Base-by-base conservation (phyloP, 2,797 vertebrate genomes). In the Alcedo atthis region DNA sequence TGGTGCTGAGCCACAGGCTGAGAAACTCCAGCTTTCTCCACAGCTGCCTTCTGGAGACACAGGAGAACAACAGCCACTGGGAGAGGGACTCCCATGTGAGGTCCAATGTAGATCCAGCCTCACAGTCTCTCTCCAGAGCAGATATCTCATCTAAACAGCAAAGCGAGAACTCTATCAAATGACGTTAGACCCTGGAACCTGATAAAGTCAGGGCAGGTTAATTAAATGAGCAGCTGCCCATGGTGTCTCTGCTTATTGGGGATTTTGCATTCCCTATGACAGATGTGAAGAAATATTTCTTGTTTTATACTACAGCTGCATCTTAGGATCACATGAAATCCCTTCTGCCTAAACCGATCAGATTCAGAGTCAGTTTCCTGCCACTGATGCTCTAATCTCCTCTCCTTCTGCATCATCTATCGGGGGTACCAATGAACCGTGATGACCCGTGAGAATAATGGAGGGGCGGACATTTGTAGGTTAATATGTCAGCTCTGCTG, bases 211-310 rank as follows among this genome's bases (percentile, higher is more conserved):
- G 49, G 51, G 35, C 64, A 92, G 85, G 74, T 88, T 96, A 95
- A 96, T 96, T 92, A 92, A 94, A 89, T 89, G 79, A 92, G 69
- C 88, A 63, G 58, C 67, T 78, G 69, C 82, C 74, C 84, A 74
- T 62, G 12, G 66, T 71, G 88, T 55, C 84, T 76, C 43, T 59
- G 79, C 86, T 80, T 74, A 15, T 92, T 86, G 70, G 86, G 89
- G 77, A 70, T 87, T 89, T 89, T 90, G 64, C n/a, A 24, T 54
- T 84, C 51, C 7, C 61, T 62, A 17, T 87, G 89, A 92, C 85
- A 93, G 63, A 59, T 76, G 46, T 17, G 40, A 89, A 91, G 91
- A 82, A 91, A 35, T 26, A 86, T 85, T 59, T 89, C 91, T 89
- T 51, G 2, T 71, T 92, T 76, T 87, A 59, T 59, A 76, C 58